Percentiles rank a stretch among this genome's conserved stretches.
Conservation (phyloP, 2,113 vertebrate species). For the Saccopteryx leptura region DNA sequence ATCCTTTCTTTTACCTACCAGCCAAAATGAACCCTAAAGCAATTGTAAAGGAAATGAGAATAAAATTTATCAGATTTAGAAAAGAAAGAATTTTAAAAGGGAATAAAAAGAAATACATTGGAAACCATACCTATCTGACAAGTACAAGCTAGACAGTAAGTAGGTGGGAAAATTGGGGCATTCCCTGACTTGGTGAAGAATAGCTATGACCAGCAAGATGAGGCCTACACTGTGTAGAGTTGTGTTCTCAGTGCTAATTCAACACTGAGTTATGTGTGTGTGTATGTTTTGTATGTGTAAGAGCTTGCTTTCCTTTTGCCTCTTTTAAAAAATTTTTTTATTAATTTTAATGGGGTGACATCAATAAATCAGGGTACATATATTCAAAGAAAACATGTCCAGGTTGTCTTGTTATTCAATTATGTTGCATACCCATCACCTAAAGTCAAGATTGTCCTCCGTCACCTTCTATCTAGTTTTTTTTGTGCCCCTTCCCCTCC, state of each 20-base stretch:
- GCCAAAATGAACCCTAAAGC: neutral
- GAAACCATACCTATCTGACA: neutral
- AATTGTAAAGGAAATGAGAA: conserved; percentile 39
- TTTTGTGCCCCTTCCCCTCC: too few species aligned
- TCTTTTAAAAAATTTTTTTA: too few species aligned
- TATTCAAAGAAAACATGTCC: too few species aligned
- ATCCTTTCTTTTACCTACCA: neutral
- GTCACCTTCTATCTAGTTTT: too few species aligned
- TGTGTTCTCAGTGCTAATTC: neutral
- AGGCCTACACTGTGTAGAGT: neutral
- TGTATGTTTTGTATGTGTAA: neutral
- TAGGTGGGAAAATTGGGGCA: neutral
- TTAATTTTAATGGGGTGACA: too few species aligned
- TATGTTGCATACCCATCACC: too few species aligned
- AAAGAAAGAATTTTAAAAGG: conserved; percentile 19
- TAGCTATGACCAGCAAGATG: neutral
- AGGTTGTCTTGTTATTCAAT: too few species aligned
- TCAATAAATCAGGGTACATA: too few species aligned
- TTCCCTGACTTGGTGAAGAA: neutral
- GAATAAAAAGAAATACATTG: neutral
- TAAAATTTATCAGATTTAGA: conserved; percentile 30
- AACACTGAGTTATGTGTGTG: neutral
- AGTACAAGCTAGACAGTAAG: neutral
- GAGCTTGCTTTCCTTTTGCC: neutral
- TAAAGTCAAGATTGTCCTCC: too few species aligned